phyloP scores from a whole-genome alignment of 2,888 invertebrate species.

The Drosophila borborema region DNA sequence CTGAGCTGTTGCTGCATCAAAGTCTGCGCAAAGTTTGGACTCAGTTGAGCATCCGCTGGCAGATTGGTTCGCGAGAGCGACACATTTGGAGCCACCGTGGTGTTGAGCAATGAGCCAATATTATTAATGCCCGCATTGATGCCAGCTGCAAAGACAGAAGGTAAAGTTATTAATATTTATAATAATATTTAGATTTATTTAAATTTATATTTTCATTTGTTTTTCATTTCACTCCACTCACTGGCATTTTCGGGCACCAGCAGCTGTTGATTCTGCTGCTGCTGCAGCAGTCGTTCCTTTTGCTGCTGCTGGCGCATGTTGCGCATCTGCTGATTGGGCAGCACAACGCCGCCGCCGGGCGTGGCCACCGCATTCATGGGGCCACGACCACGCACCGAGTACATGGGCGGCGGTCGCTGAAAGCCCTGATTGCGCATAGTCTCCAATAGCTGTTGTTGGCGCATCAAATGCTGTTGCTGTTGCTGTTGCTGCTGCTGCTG shows the following conservation, averaged over 20 bases:
- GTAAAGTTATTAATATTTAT: not conserved
- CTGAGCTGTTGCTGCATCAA: slow-evolving; percentile 85
- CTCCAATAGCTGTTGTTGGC: slow-evolving; percentile 69
- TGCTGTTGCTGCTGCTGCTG: slow-evolving; percentile 76
- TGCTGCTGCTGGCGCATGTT: slow-evolving; percentile 85
- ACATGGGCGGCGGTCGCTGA: slow-evolving; percentile 84
- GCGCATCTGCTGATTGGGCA: slow-evolving; percentile 77
- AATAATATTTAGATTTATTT: too few species aligned
- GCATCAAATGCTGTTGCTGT: slow-evolving; percentile 59
- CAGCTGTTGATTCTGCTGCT: slow-evolving; percentile 93
- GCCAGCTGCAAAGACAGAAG: slow-evolving; percentile 58
- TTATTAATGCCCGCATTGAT: slow-evolving; percentile 86
- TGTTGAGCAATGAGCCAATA: slow-evolving; percentile 93
- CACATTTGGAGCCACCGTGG: slow-evolving; percentile 93
- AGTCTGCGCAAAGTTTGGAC: slow-evolving; percentile 87
- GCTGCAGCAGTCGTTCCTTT: slow-evolving; percentile 90
- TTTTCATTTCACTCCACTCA: slow-evolving; percentile 42
- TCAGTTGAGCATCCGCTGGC: slow-evolving; percentile 87
- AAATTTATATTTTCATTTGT: too few species aligned
- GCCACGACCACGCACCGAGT: slow-evolving; percentile 80
- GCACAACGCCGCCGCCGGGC: slow-evolving; percentile 75
- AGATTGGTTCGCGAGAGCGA: slow-evolving; percentile 90
- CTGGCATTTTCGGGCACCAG: slow-evolving; percentile 92
- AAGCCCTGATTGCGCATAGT: slow-evolving; percentile 82
- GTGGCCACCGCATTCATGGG: slow-evolving; percentile 82